Percentiles rank a stretch among this genome's conserved stretches.
phyloP scores from a whole-genome alignment of 1,140 invertebrate species.

The Panagrolaimus sp. region DNA sequence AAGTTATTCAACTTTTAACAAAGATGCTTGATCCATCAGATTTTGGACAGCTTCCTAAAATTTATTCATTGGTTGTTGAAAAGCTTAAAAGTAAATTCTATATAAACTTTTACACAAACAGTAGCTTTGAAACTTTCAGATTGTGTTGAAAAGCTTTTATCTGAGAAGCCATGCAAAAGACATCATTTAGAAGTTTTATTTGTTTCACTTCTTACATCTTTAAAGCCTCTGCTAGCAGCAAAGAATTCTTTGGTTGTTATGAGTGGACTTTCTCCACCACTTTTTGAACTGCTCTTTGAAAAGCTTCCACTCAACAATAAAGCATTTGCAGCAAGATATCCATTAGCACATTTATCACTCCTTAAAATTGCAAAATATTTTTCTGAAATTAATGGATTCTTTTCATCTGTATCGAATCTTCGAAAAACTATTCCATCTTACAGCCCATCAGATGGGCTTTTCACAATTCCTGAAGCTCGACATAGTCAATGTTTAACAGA shows the following conservation, averaged over 20 bases:
- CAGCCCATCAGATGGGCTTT: too few species aligned
- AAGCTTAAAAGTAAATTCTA: neutral
- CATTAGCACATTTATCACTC: neutral
- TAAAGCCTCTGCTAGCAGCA: neutral
- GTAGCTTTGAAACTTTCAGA: neutral
- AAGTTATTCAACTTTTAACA: neutral
- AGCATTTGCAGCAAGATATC: neutral
- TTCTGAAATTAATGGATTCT: neutral
- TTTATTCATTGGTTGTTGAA: neutral
- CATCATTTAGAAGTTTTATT: neutral
- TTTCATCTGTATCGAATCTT: neutral
- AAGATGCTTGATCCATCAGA: neutral
- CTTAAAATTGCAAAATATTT: neutral
- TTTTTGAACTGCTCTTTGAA: neutral
- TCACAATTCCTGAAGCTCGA: too few species aligned
- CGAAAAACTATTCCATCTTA: neutral
- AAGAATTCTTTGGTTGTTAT: constrained; percentile 6
- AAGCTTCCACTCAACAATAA: neutral
- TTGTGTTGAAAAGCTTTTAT: neutral
- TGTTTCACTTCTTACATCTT: neutral
- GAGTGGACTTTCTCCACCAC: constrained; percentile 1
- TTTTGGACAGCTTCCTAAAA: neutral
- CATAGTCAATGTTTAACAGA: too few species aligned
- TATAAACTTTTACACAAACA: neutral
- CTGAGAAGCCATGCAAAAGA: neutral